These are phyloP conservation scores for Sylvia atricapilla DNA, from an alignment of 2,113 vertebrate species.

Conservation along the genomic window DNA sequence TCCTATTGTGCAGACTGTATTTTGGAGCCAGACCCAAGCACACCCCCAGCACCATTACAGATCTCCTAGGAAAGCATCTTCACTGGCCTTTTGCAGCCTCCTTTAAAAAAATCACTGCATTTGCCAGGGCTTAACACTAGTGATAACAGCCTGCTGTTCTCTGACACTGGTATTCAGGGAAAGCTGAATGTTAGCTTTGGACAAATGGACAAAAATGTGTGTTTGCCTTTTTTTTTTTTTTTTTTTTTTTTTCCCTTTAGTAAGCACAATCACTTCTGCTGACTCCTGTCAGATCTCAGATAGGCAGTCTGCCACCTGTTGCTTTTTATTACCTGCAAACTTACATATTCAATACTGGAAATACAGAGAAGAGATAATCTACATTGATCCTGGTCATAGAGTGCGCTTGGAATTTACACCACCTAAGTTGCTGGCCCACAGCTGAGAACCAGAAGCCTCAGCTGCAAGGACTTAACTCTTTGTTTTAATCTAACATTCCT, in stretches of 20 bases:
- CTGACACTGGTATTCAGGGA: background rate
- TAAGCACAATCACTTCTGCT: background rate
- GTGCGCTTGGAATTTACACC: background rate
- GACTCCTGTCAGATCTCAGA: background rate
- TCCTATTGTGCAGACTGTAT: background rate
- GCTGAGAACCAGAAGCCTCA: background rate
- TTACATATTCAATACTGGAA: background rate
- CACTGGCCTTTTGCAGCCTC: background rate
- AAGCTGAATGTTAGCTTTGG: background rate
- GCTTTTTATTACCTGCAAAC: background rate
- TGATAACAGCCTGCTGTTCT: background rate
- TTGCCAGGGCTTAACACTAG: background rate
- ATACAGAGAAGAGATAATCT: background rate
- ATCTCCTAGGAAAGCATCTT: background rate
- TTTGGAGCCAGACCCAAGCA: background rate
- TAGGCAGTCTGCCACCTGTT: background rate
- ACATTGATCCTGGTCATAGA: background rate
- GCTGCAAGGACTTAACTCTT: background rate
- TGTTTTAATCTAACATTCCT: background rate
- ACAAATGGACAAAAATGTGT: background rate
- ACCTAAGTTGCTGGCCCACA: background rate
- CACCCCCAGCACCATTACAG: rapidly evolving
- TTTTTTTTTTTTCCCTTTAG: background rate
- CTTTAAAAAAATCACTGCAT: background rate
- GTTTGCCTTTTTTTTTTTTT: background rate